A percentile compares a stretch with the other conserved stretches of the same genome.
These are phyloP conservation scores for Chionodraco myersi DNA, from an alignment of 2,113 vertebrate genomes.

Conservation along the genomic window DNA sequence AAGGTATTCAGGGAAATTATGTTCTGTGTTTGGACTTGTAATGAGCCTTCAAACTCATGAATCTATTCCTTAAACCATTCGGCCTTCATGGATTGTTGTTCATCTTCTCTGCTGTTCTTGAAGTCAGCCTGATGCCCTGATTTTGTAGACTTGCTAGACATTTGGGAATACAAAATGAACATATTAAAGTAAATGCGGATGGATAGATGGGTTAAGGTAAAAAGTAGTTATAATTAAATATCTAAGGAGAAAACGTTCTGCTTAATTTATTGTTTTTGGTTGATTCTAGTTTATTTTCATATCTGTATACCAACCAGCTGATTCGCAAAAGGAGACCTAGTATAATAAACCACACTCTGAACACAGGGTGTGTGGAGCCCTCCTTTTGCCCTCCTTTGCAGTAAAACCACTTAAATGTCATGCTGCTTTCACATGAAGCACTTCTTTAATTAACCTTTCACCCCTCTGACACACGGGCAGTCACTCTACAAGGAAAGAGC, in stretches of 20 bases:
- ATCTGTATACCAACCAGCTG: not conserved
- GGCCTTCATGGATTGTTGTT: not conserved
- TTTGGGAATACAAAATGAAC: not conserved
- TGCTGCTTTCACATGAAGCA: conserved; percentile 56
- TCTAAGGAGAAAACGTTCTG: not conserved
- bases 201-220: not conserved
- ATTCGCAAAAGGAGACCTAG: not conserved
- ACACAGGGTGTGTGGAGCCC: not conserved
- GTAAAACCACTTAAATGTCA: conserved; percentile 41
- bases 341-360: not conserved
- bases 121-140: not conserved
- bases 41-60: not conserved
- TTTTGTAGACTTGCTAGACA: not conserved
- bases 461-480: conserved; percentile 19
- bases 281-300: not conserved
- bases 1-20: not conserved
- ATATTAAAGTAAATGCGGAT: not conserved
- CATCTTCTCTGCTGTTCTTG: not conserved
- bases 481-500: not conserved
- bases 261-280: too few relatives aligned
- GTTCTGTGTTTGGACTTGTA: not conserved
- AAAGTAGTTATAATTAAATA: too few relatives aligned
- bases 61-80: not conserved
- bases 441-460: conserved; percentile 70
- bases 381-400: not conserved